These are phyloP conservation scores for Nomada ruficornis DNA, from an alignment of 2,888 invertebrate species.

Conservation along the genomic window DNA sequence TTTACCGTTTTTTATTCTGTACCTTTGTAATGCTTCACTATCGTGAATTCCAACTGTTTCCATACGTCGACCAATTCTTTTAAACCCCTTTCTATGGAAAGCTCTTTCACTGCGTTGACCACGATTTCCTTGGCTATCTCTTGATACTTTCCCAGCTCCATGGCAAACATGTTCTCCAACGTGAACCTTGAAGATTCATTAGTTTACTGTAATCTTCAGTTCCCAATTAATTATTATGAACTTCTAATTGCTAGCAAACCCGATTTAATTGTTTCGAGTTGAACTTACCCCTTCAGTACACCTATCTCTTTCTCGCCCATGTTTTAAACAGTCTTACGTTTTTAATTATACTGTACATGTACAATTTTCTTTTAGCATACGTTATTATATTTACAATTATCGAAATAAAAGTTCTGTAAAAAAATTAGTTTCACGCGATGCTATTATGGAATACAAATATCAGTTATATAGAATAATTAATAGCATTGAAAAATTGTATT, in stretches of 20 bases:
- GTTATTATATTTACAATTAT: background rate
- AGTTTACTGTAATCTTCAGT: background rate
- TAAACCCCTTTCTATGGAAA: constrained; percentile 95
- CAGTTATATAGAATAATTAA: too few species aligned
- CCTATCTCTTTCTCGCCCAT: constrained; percentile 39
- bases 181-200: constrained; percentile 88
- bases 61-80: constrained; percentile 92
- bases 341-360: background rate
- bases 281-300: constrained; percentile 46
- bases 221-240: background rate
- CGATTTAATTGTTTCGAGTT: background rate
- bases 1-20: background rate
- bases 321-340: background rate
- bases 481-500: too few species aligned
- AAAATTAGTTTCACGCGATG: background rate
- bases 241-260: background rate
- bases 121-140: constrained; percentile 95
- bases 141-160: constrained; percentile 94
- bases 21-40: constrained; percentile 88
- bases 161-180: constrained; percentile 95
- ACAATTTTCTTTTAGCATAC: background rate
- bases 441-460: too few species aligned
- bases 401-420: constrained; percentile 21
- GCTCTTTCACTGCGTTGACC: constrained; percentile 94
- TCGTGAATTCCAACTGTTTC: constrained; percentile 88